Evolutionary conservation across 2,888 invertebrate species (phyloP), one percentile per base, ranked within the genome.

Genomic region (Caenorhabditis sp.): DNA sequence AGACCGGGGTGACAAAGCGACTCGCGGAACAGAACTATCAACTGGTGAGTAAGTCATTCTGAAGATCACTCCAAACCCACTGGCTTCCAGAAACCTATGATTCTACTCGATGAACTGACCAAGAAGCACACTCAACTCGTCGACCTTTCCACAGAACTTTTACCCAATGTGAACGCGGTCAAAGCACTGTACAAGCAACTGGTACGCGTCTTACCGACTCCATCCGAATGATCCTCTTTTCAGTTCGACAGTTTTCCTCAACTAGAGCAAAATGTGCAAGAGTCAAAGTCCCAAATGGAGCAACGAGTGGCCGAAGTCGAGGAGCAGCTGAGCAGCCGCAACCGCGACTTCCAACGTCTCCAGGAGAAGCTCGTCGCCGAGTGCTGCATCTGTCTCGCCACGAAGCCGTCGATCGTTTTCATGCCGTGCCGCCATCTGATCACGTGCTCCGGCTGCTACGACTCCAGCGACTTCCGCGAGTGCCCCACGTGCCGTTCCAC

Each of bases 351-450:
- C 17, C 70, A 71, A 43, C 59, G 72, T 9, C 68, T 81, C 15
- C 66, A 74, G 24, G 81, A 81, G 35, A 81, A 81, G 45, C 62
- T 71, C 4, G 71, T 77, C 1, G 43, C 77, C 3, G 81, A 81
- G 32, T 81, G 81, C 45, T 81, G 81, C 41, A 81, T 81, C 22
- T 81, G 81, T 70, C 41, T 81, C 24, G 76, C 70, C 5, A 79
- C 71, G 2, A 81, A 79, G 74, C 82, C 82, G n/a, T 77, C 78
- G 13, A 71, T 80, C 39, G 80, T 82, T 17, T 82, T 82, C 55
- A 37, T 79, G 43, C 82, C 82, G n/a, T 80, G 82, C 43, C 72
- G 75, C 26, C 82, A 82, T 65, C 39, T 82, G 41, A 74, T 75
- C 37, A 66, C 79, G 8, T 82, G 82, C 41, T 56, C 75, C 32